Percentiles rank a stretch among this genome's conserved stretches.
These are phyloP conservation scores for Dasyornis broadbenti DNA, from an alignment of 2,113 vertebrate species.

Conservation along the genomic window DNA sequence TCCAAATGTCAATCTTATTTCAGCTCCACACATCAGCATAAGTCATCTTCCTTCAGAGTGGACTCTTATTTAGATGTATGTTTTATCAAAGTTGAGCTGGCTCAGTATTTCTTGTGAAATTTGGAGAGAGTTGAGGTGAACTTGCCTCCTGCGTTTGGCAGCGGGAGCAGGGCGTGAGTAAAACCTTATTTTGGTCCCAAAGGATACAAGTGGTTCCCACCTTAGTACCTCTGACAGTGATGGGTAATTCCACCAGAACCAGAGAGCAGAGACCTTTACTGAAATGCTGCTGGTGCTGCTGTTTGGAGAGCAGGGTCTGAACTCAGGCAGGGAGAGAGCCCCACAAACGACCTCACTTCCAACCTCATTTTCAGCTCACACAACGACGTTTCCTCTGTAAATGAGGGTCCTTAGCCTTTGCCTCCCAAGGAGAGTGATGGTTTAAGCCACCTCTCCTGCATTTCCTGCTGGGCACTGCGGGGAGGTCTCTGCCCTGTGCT, in stretches of 20 bases:
- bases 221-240: not conserved
- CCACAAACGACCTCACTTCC: not conserved
- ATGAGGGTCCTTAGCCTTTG: not conserved
- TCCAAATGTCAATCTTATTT: conserved; percentile 56
- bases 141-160: not conserved
- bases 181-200: not conserved
- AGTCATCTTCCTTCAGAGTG: not conserved
- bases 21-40: not conserved
- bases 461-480: not conserved
- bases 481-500: not conserved
- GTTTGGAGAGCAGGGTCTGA: not conserved
- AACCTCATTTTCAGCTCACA: not conserved
- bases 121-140: not conserved
- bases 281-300: not conserved
- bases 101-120: not conserved
- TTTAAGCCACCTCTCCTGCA: not conserved
- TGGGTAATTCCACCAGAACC: not conserved
- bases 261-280: not conserved
- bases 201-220: not conserved
- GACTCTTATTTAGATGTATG: not conserved
- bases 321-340: not conserved
- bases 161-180: not conserved
- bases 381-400: not conserved
- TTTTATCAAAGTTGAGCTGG: conserved; percentile 5
- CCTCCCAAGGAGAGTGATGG: not conserved